Evolutionary conservation across 2,113 vertebrate genomes (phyloP), one percentile per base, ranked within the genome.

Genomic region (Coreoperca whiteheadi): DNA sequence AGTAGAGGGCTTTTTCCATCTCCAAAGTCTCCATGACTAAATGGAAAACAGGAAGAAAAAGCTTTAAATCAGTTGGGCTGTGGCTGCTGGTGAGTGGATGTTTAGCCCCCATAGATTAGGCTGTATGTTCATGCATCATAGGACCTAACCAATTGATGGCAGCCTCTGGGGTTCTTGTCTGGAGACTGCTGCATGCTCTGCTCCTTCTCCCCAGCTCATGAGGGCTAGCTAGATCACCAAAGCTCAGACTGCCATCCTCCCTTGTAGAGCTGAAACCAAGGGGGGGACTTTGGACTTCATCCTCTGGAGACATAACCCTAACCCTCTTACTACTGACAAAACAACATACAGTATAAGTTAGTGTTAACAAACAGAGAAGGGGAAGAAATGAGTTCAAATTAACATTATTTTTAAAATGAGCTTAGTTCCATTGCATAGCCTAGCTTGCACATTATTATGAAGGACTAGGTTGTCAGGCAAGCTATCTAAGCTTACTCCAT

Each of bases 291-390:
- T 75, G 85, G 64, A 59, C 77, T 8, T 83, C 74, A 54, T 84
- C 81, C 82, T 91, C 94, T 59, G 89, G 79, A 87, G 90, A 91
- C 91, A 94, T 93, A 4, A n/a, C n/a, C n/a, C n/a, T n/a, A n/a
- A n/a, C n/a, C 30, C 39, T 85, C 21, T 46, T 56, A 57, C 80
- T 57, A 18, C 48, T 76, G 72, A 53, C 48, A 77, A 14, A 82
- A 78, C 39, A 53, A 53, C 37, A 84, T 1, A 37, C 15, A 64
- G 23, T 23, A 30, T 12, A 28, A 37, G 16, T 43, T 11, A 21
- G 16, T 23, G 23, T 14, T 28, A 14, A 56, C n/a, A 65, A 0
- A 61, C 6, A 61, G 6, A 30, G 15, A 16, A n/a, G 8, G 10
- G 6, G 4, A 53, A 23, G 18, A 2, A 39, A 25, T 20, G 37